Base-by-base conservation (phyloP, 35 echinoderm and acorn worm genomes). In the Holothuria glaberrima region DNA sequence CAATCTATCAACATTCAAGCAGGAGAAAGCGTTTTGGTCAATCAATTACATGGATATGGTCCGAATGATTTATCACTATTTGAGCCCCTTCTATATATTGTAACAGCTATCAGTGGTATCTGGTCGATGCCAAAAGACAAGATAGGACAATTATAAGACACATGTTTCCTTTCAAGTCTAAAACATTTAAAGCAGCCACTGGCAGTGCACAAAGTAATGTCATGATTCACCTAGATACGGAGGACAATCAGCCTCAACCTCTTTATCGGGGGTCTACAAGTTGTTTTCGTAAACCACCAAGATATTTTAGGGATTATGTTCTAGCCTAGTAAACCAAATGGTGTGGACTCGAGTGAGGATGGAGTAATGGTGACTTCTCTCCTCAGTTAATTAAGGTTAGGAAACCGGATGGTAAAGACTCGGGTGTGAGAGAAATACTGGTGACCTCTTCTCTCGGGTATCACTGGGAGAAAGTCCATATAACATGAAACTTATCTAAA, bases 1-100 rank as follows among this genome's bases (percentile, higher is more conserved):
- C 83, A 91, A 46, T 12, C 75, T 6, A 59, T 56, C 0, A 72
- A 73, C 19, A 61, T 94, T 9, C 45, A 67, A 46, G 48, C 91
- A 77, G 95, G 89, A 68, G 62, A 92, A 29, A 52, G 29, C 27
- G 91, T 94, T 20, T 83, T 94, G 7, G 82, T 97, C 19, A 94
- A 91, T 26, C 89, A 67, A n/a, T n/a, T n/a, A 45, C 64, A 91
- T 66, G 84, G 78, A n/a, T 45, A 59, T 30, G 0, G 94, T 6
- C 80, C 60, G 18, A 92, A 82, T 46, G 58, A 52, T 17, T 77
- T 71, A 26, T 82, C 92, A 21, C 92, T 90, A 19, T 97, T 75
- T 83, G 73, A 93, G 26, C 89, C 89, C 57, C 60, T 90, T 50
- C 95, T 89, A 27, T 94, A 87, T 22, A 82, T 31, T 30, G 85